Conservation (phyloP, 2,888 invertebrate genomes). For the Polylopha cassiicola region DNA sequence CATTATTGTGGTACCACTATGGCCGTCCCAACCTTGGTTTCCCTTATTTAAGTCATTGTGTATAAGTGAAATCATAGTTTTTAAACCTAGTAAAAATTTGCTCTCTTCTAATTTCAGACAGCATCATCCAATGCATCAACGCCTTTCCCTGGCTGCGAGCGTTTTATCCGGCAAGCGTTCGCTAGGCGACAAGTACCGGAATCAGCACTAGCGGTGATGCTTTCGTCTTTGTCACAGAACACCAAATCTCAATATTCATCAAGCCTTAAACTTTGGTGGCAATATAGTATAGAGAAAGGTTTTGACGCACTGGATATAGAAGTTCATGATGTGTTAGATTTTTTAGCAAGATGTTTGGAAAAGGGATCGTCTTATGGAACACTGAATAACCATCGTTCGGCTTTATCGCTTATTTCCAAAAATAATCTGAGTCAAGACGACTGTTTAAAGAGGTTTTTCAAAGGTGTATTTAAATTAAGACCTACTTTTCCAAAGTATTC, state of each 20-base stretch:
- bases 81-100: background rate
- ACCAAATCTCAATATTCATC: constrained; percentile 3
- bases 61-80: background rate
- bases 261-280: constrained; percentile 7
- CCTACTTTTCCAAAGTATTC: constrained; percentile 6
- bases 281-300: background rate
- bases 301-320: constrained; percentile 2
- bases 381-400: constrained; percentile 6
- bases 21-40: too few relatives aligned
- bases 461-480: constrained; percentile 5
- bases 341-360: background rate
- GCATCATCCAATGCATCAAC: constrained; percentile 7
- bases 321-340: background rate
- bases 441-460: constrained; percentile 4
- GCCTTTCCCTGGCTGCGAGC: constrained; percentile 13
- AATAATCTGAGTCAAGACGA: constrained; percentile 2
- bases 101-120: constrained; percentile 7
- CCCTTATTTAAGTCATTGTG: background rate
- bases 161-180: constrained; percentile 8
- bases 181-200: background rate
- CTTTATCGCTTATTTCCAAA: constrained; percentile 4
- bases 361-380: constrained; percentile 4
- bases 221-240: constrained; percentile 3
- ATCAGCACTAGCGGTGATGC: constrained; percentile 2
- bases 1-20: too few relatives aligned